Base-by-base conservation (phyloP, 1,140 invertebrate genomes). In the Brachionus paranguensis region DNA sequence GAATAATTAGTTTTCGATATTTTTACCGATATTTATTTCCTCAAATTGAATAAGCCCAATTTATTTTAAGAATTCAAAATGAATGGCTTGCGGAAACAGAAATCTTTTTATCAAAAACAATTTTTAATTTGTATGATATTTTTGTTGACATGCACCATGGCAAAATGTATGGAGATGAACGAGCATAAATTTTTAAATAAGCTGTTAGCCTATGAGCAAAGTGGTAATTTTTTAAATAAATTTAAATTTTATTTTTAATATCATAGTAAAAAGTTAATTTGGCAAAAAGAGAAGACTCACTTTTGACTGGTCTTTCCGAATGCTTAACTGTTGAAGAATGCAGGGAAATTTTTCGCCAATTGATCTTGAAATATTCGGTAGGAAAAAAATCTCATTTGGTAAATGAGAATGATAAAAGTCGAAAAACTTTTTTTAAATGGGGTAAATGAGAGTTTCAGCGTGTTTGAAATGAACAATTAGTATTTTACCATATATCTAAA, bases 291-390 rank as follows among this genome's bases (percentile, higher is more conserved):
- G 27, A 33, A 29, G 27, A 68, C 11, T 7, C 27, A 29, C 65
- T 33, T 60, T 1, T 60, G 2, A 0, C n/a, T 60, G 33, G n/a
- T 33, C 41, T 78, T 29, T 41, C 29, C 29, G 50, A 78, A n/a
- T 78, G 74, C 17, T 14, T 41, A 17, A 78, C 74, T 41, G 27
- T 55, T 29, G 74, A 78, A 78, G 74, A 78, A 78, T 78, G 74
- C 17, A 43, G 41, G 6, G 74, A 78, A 8, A 27, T 78, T 20
- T 78, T 78, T 78, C 29, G 27, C 3, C 41, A 29, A 27, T 33
- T 78, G 74, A 47, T 78, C 37, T 41, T 41, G 2, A 29, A 78
- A 20, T 47, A 78, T 47, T 68, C 65, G 5, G 27, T 68, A n/a
- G 65, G 65, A 33, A 68, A 68, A 33, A 68, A 68, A 41, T 68